Conservation (phyloP, 2,797 vertebrate species). For the Brachyrhaphis roseni region DNA sequence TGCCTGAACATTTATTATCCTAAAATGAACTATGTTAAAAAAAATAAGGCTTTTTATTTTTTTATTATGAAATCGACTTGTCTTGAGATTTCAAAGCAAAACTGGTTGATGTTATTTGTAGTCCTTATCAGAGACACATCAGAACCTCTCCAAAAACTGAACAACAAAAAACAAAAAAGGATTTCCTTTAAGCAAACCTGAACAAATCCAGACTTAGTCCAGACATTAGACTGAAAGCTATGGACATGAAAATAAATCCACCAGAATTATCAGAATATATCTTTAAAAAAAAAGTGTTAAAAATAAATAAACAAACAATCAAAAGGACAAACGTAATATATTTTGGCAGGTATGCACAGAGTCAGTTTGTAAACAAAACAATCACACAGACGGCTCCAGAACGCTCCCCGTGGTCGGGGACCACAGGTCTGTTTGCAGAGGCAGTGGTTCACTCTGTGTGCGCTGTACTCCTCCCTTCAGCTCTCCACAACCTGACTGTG, state of each 20-base stretch:
- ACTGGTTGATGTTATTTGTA: slow-evolving; percentile 21
- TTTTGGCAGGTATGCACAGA: slow-evolving; percentile 75
- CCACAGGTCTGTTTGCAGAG: slow-evolving; percentile 42
- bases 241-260: slow-evolving; percentile 39
- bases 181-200: slow-evolving; percentile 22
- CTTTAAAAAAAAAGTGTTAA: slow-evolving; percentile 19
- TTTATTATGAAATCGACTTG: slow-evolving; percentile 6
- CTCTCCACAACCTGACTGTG: slow-evolving; percentile 18
- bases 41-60: slow-evolving; percentile 18
- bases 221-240: slow-evolving; percentile 58
- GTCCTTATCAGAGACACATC: slow-evolving; percentile 36
- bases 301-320: slow-evolving; percentile 71
- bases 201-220: slow-evolving; percentile 44
- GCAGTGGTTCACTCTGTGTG: slow-evolving; percentile 52
- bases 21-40: slow-evolving; percentile 38
- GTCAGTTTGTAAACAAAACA: slow-evolving; percentile 72
- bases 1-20: slow-evolving; percentile 13
- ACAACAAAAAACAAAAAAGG: slow-evolving; percentile 20
- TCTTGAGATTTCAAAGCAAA: slow-evolving; percentile 18
- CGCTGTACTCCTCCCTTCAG: slow-evolving; percentile 17
- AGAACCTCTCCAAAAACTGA: slow-evolving; percentile 27
- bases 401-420: slow-evolving; percentile 24
- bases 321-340: slow-evolving; percentile 68
- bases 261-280: slow-evolving; percentile 34
- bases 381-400: slow-evolving; percentile 24